Conservation (phyloP, 2,888 invertebrate genomes). For the Cynaeus angustus region DNA sequence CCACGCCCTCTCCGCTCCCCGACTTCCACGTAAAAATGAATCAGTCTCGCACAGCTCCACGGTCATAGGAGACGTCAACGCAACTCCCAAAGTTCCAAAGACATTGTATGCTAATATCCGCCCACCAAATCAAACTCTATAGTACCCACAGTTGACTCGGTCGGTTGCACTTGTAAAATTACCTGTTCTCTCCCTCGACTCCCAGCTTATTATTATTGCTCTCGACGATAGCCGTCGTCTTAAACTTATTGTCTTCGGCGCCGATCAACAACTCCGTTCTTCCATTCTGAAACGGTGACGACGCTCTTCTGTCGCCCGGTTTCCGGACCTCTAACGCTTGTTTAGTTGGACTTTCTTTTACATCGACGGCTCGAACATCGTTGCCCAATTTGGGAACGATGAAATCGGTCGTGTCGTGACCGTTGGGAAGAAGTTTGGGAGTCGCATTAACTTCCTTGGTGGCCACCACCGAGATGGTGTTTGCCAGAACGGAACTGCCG, state of each 20-base stretch:
- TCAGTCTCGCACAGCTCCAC: conserved; percentile 9
- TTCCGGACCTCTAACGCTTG: conserved; percentile 71
- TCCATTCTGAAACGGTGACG: conserved; percentile 81
- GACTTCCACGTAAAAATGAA: conserved; percentile 9
- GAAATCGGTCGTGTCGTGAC: conserved; percentile 56
- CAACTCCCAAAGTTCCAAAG: not conserved
- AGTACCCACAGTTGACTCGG: too few species aligned
- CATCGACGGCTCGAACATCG: conserved; percentile 61
- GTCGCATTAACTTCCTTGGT: conserved; percentile 69
- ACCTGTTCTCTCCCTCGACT: conserved; percentile 76
- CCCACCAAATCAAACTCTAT: conserved; percentile 3
- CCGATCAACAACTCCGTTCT: conserved; percentile 84
- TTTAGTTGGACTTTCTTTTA: conserved; percentile 58
- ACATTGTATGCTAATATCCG: conserved; percentile 11
- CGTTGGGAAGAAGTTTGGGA: conserved; percentile 63
- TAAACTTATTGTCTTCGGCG: conserved; percentile 77
- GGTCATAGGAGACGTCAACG: not conserved
- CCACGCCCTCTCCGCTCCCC: conserved; percentile 28
- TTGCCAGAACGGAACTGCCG: conserved; percentile 63
- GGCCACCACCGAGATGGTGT: conserved; percentile 68
- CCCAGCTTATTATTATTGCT: conserved; percentile 74
- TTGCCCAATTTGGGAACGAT: conserved; percentile 60
- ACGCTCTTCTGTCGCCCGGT: conserved; percentile 72
- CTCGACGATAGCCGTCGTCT: conserved; percentile 77
- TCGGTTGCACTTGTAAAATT: conserved; percentile 34